These are phyloP conservation scores for Drosophila putrida DNA, from an alignment of 2,888 invertebrate genomes.

Conservation along the genomic window DNA sequence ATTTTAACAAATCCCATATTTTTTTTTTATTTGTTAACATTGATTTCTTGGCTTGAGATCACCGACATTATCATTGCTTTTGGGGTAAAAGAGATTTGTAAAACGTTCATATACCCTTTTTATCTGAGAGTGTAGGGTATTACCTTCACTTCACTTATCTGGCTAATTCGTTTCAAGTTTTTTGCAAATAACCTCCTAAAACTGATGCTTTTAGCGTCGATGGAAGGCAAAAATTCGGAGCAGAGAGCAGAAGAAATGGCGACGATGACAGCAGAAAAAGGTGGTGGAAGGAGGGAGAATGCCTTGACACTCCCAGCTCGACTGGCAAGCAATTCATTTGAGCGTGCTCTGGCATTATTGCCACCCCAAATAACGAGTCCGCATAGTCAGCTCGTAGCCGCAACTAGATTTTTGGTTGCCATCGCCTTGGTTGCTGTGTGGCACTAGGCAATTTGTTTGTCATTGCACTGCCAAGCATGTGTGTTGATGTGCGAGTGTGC, in stretches of 20 bases:
- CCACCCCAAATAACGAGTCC: slow-evolving; percentile 41
- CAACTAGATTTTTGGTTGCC: slow-evolving; percentile 77
- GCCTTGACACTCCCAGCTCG: slow-evolving; percentile 41
- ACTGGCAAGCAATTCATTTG: slow-evolving; percentile 73
- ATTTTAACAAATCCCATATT: no score
- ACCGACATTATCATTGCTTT: no score
- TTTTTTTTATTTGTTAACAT: no score
- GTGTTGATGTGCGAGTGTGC: slow-evolving; percentile 10
- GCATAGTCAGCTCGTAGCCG: slow-evolving; percentile 49
- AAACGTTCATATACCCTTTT: no score
- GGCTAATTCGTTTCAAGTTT: slow-evolving; percentile 62
- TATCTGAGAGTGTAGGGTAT: background rate
- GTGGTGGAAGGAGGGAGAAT: slow-evolving; percentile 2
- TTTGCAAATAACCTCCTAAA: slow-evolving; percentile 56
- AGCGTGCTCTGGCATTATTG: slow-evolving; percentile 30
- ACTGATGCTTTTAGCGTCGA: slow-evolving; percentile 50
- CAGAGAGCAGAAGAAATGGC: background rate
- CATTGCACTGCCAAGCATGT: slow-evolving; percentile 52
- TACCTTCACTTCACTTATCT: slow-evolving; percentile 29
- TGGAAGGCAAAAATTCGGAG: slow-evolving; percentile 13
- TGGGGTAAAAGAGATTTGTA: no score
- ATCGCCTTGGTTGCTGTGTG: slow-evolving; percentile 44
- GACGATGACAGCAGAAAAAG: slow-evolving; percentile 8
- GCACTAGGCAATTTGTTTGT: slow-evolving; percentile 76
- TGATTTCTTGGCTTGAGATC: no score